Evolutionary conservation across 2,113 vertebrate genomes (phyloP), one percentile per base, ranked within the genome.

Genomic region (Poeciliopsis retropinna): DNA sequence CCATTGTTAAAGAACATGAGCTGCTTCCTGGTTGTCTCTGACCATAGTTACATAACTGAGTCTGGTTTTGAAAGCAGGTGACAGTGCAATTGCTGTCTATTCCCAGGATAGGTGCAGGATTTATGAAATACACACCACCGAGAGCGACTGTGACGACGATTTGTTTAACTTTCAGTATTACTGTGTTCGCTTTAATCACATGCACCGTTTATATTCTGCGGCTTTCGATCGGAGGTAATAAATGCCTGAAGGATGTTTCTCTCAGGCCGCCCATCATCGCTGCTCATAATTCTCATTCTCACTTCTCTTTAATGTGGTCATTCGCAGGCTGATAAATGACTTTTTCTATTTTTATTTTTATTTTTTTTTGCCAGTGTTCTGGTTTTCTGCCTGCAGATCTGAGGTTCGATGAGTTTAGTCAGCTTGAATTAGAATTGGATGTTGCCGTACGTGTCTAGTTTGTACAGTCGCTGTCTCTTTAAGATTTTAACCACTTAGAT

Each of bases 241-340:
- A 81, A 83, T 85, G 37, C 66, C 65, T 83, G 60, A 61, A 60
- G 29, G 69, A 78, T 73, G 34, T 63, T 73, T 66, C 75, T 54
- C 41, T 75, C 74, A 10, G 73, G 60, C 47, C 39, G 27, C 22
- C 22, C 41, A n/a, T 14, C 51, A 28, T 54, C 15, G 63, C 60
- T 31, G 30, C 19, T 2, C 31, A 32, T 64, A 47, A 11, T 6
- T 62, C 1, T 44, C 66, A 66, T 22, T 71, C 57, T 78, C 27
- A 4, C 70, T 75, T 84, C 76, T 84, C 51, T 29, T 78, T 80
- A 74, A 37, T 80, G 60, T 65, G 51, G 31, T 17, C 31, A 19
- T 75, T 71, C 60, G 44, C 5, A 74, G 8, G 25, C 39, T 65
- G 51, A 72, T 67, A 13, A 5, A 0, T 64, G 68, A 78, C 39